These are phyloP conservation scores for Nothocercus nigrocapillus DNA, from an alignment of 2,113 vertebrate genomes.

Conservation along the genomic window DNA sequence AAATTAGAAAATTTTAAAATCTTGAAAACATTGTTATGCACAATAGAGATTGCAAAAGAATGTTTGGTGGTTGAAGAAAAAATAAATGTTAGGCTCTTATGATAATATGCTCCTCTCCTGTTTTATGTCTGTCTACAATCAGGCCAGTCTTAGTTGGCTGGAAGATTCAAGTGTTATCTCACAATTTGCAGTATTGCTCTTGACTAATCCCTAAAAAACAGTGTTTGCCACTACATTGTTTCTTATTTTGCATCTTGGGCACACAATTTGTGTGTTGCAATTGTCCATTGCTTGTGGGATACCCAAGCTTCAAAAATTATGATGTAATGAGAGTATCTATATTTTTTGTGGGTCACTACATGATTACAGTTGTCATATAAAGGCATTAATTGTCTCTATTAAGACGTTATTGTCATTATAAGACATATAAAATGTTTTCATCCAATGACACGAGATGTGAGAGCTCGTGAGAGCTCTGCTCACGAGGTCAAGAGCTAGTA, in stretches of 20 bases:
- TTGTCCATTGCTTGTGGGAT: not conserved
- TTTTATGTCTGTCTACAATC: not conserved
- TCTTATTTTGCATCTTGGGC: not conserved
- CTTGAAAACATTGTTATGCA: not conserved
- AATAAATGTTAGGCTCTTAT: not conserved
- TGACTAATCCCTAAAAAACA: not conserved
- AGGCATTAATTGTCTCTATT: too few species aligned
- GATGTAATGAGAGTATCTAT: not conserved
- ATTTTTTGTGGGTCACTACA: not conserved
- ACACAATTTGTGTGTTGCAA: not conserved
- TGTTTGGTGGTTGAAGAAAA: not conserved
- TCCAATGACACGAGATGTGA: too few species aligned
- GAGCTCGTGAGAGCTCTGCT: too few species aligned
- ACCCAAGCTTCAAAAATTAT: not conserved
- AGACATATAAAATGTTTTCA: not conserved
- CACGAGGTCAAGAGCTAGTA: not conserved
- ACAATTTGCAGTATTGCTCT: not conserved
- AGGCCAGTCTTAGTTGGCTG: not conserved
- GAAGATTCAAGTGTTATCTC: not conserved
- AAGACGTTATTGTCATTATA: not conserved
- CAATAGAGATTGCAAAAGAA: not conserved
- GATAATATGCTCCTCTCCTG: not conserved
- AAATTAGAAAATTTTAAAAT: not conserved
- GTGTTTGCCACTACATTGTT: not conserved
- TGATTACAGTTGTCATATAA: not conserved